Base-by-base conservation (phyloP, 1,140 invertebrate genomes). In the Trichomalopsis sarcophagae region DNA sequence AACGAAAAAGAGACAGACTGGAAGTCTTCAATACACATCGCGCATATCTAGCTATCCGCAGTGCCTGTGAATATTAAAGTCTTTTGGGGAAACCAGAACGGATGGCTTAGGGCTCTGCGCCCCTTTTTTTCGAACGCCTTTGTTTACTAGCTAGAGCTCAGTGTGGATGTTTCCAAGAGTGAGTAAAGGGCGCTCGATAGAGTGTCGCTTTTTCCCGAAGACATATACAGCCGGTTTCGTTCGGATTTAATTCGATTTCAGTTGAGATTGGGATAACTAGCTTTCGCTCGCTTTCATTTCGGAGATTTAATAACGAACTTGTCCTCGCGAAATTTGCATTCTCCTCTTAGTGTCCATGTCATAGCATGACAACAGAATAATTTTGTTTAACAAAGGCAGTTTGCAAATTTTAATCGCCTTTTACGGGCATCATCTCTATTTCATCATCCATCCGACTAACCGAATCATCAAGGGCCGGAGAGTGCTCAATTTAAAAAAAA, bases 11-110 rank as follows among this genome's bases (percentile, higher is more conserved):
- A 50, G 47, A 50, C 13, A 50, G 47, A 27, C 30, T 62, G 13
- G 30, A 5, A 75, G 50, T 27, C 55, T 69, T 84, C 71, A 50
- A 75, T 82, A 40, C 21, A 11, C 71, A 27, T 33, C 62, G 11
- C 62, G 17, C 55, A 5, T 62, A 62, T 62, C 21, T 62, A 21
- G 11, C 44, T 73, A 14, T 55, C 66, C 50, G 76, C 76, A 62
- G 40, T 9, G 33, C 21, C n/a, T 66, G 33, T 36, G 75, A 71
- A 84, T 79, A 78, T 77, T 68, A 62, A 84, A 69, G 55, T 23
- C 36, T 40, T 21, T 40, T 33, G 23, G 10, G 23, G 27, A 71
- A 33, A 71, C 21, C 27, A 13, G 69, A 71, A 5, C 23, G 69
- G 69, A 71, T 21, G 55, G 21, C 55, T 62, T n/a, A 62, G 17